A percentile compares a stretch with the other conserved stretches of the same genome.
Evolutionary conservation across 2,113 vertebrate species (phyloP).

Genomic region (Brachyistius frenatus): DNA sequence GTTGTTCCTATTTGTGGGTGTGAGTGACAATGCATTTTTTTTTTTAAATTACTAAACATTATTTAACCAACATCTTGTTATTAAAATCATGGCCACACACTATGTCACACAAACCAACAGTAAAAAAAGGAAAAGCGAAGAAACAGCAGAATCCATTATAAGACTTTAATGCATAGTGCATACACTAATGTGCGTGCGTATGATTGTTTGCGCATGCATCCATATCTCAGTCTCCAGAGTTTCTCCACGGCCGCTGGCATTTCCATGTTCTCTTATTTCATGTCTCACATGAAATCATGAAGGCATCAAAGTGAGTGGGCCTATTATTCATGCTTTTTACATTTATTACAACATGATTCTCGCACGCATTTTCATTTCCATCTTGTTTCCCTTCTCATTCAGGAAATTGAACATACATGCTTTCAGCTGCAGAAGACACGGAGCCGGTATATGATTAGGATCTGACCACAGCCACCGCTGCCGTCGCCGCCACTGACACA

Average conservation of each 20-base stretch:
- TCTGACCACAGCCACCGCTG: slow-evolving; percentile 61
- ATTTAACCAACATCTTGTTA: slow-evolving; percentile 26
- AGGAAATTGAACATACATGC: slow-evolving; percentile 45
- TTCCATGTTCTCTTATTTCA: slow-evolving; percentile 28
- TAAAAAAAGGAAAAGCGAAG: background rate
- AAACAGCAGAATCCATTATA: slow-evolving; percentile 17
- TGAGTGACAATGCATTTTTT: slow-evolving; percentile 3
- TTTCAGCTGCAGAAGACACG: slow-evolving; percentile 44
- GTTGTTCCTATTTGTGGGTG: slow-evolving; percentile 16
- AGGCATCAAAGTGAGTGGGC: background rate
- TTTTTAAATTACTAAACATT: background rate
- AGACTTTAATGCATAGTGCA: background rate
- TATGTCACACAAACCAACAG: slow-evolving; percentile 3
- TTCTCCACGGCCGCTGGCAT: slow-evolving; percentile 24
- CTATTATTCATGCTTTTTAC: slow-evolving; percentile 3
- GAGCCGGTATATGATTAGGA: slow-evolving; percentile 56
- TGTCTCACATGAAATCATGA: slow-evolving; percentile 24
- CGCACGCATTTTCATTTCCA: slow-evolving; percentile 25
- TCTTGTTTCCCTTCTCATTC: slow-evolving; percentile 11
- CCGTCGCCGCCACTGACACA: slow-evolving; percentile 58
- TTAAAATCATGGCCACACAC: slow-evolving; percentile 19
- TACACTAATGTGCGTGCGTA: background rate
- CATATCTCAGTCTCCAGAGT: slow-evolving; percentile 33
- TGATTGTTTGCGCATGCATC: slow-evolving; percentile 12
- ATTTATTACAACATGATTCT: slow-evolving; percentile 15